Percentiles rank a stretch among this genome's conserved stretches.
These are phyloP conservation scores for Epinephelus awoara DNA, from an alignment of 2,797 vertebrate species.

Conservation along the genomic window DNA sequence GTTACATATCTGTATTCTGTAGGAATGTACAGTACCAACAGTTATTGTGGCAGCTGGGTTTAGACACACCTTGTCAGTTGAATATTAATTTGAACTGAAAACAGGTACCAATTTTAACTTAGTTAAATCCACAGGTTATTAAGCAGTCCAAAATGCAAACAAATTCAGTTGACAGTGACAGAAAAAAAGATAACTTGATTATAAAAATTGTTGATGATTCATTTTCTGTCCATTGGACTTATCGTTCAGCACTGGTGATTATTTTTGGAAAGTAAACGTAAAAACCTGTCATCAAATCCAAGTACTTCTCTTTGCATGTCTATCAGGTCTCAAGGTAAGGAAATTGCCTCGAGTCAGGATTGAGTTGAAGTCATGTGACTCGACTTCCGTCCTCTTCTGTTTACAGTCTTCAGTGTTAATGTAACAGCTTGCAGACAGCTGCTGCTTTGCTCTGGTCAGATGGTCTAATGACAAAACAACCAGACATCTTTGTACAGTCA, in stretches of 20 bases:
- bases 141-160: neutral
- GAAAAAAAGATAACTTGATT: neutral
- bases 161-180: neutral
- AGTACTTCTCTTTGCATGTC: neutral
- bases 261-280: neutral
- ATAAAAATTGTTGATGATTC: neutral
- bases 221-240: neutral
- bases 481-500: conserved; percentile 3
- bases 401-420: neutral
- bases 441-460: conserved; percentile 13
- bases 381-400: neutral
- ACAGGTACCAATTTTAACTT: neutral
- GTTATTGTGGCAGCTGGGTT: too few species aligned
- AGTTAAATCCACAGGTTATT: too few species aligned
- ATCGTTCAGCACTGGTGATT: neutral
- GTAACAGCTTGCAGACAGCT: neutral
- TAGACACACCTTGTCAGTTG: neutral
- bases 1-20: too few species aligned
- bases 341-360: neutral
- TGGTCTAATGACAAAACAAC: neutral
- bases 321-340: conserved; percentile 4
- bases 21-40: too few species aligned
- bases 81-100: neutral
- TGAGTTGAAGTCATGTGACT: conserved; percentile 9
- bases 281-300: neutral